phyloP scores from a whole-genome alignment of 2,797 vertebrate genomes.

The Anolis apletophallus region DNA sequence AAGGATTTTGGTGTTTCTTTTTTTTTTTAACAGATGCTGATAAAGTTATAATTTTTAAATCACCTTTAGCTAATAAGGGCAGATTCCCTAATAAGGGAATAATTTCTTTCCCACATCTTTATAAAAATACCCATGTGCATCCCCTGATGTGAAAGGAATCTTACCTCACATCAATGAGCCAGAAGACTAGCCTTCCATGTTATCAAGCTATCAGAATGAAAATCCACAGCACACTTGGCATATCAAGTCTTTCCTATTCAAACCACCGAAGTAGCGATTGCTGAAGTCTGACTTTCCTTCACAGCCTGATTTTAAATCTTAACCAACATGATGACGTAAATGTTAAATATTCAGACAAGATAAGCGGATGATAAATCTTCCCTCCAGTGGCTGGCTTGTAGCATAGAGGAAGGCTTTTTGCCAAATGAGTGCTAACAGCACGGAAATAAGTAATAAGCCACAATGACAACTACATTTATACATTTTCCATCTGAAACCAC shows the following conservation, averaged over 20 bases:
- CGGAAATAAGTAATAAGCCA: constrained; percentile 50
- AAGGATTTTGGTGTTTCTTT: neutral
- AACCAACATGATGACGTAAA: constrained; percentile 58
- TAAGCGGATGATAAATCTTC: constrained; percentile 70
- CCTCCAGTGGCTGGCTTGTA: constrained; percentile 43
- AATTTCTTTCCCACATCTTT: neutral
- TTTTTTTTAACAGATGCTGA: too few species aligned
- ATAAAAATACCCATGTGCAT: constrained; percentile 2
- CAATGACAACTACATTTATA: constrained; percentile 34
- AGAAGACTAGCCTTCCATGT: constrained; percentile 36
- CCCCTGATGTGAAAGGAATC: constrained; percentile 17
- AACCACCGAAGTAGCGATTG: neutral
- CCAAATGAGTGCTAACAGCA: constrained; percentile 43
- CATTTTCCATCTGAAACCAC: neutral
- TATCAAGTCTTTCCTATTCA: neutral
- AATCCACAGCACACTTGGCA: fast-evolving
- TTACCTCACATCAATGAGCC: fast-evolving
- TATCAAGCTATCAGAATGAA: neutral
- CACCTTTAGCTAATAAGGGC: fast-evolving
- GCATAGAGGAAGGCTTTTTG: constrained; percentile 44
- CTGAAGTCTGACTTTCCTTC: constrained; percentile 23
- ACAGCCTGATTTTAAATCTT: constrained; percentile 39
- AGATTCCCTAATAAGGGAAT: neutral
- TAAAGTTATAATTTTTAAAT: neutral
- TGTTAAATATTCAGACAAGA: constrained; percentile 67